phyloP scores from a whole-genome alignment of 2,113 vertebrate genomes.

The Sylvicapra grimmia region DNA sequence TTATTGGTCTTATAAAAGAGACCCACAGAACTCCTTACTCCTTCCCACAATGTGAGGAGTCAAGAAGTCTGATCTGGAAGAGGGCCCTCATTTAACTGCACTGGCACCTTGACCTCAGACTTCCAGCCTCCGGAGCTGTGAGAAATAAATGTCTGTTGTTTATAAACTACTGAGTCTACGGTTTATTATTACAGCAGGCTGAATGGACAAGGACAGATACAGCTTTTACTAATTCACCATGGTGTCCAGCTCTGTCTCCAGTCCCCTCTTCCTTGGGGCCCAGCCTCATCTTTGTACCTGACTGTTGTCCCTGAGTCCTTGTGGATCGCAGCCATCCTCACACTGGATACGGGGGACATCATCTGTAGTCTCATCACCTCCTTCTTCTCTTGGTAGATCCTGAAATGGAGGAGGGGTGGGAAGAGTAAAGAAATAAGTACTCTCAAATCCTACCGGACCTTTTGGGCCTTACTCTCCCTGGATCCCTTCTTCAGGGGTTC shows the following conservation, averaged over 20 bases:
- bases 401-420: background rate
- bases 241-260: background rate
- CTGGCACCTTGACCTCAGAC: background rate
- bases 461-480: background rate
- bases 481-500: background rate
- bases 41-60: background rate
- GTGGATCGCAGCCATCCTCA: slow-evolving; percentile 74
- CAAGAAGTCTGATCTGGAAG: background rate
- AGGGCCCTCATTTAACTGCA: background rate
- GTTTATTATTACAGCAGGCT: background rate
- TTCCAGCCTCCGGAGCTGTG: background rate
- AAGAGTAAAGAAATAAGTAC: background rate
- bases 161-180: background rate
- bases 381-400: slow-evolving; percentile 59
- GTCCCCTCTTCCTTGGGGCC: background rate
- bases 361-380: background rate
- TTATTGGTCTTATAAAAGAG: background rate
- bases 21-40: background rate
- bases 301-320: slow-evolving; percentile 69
- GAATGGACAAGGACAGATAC: background rate
- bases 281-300: slow-evolving; percentile 58
- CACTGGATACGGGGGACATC: slow-evolving; percentile 71
- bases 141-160: background rate
- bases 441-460: background rate
- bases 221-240: background rate